phyloP scores from a whole-genome alignment of 2,888 invertebrate species.

The Drosophila ezoana region DNA sequence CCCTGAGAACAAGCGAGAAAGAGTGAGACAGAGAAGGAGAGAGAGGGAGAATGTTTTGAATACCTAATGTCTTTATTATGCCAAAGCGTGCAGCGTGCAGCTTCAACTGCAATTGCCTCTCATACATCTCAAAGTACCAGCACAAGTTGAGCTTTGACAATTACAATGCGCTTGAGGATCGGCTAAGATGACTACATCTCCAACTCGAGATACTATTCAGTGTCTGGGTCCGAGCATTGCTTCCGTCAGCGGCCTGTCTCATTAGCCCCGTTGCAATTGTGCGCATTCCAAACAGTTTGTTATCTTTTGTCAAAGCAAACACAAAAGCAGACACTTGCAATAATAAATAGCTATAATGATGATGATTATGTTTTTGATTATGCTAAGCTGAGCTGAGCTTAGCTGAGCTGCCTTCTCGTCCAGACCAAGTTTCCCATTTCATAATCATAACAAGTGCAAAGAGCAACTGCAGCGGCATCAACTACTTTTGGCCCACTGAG shows the following conservation, averaged over 20 bases:
- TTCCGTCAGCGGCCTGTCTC: constrained; percentile 71
- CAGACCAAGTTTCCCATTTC: constrained; percentile 52
- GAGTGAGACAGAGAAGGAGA: not conserved
- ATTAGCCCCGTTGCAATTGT: constrained; percentile 57
- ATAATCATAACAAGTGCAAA: constrained; percentile 61
- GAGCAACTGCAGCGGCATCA: constrained; percentile 8
- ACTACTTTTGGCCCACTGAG: constrained; percentile 31
- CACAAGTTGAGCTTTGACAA: constrained; percentile 36
- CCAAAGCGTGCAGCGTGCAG: constrained; percentile 56
- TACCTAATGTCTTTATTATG: constrained; percentile 73
- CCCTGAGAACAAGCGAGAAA: constrained; percentile 6
- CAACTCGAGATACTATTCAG: constrained; percentile 13
- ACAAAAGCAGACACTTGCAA: constrained; percentile 37
- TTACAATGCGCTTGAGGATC: constrained; percentile 37
- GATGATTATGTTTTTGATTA: constrained; percentile 19
- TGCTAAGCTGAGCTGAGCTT: constrained; percentile 14
- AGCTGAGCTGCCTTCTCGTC: constrained; percentile 5
- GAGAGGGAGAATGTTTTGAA: constrained; percentile 68
- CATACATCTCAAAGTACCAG: constrained; percentile 43
- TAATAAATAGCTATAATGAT: constrained; percentile 36
- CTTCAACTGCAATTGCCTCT: constrained; percentile 34
- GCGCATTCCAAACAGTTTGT: constrained; percentile 66
- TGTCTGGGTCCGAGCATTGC: constrained; percentile 33
- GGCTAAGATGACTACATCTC: not conserved
- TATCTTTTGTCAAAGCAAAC: constrained; percentile 46